A percentile compares a stretch with the other conserved stretches of the same genome.
phyloP scores from a whole-genome alignment of 2,888 invertebrate species.

The Hyles lineata region DNA sequence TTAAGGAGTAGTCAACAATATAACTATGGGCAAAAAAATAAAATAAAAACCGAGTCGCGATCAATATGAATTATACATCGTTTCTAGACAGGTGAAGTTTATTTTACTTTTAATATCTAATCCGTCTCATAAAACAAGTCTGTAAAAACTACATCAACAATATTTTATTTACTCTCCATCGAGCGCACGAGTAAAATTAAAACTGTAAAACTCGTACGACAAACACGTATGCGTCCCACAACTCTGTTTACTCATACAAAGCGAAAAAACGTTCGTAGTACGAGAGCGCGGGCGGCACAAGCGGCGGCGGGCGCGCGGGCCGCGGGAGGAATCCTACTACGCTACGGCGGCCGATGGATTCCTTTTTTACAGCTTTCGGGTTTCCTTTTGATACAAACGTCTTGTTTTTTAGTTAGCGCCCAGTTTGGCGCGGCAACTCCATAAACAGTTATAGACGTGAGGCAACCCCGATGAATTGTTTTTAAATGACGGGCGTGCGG shows the following conservation, averaged over 20 bases:
- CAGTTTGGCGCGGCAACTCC: slow-evolving; percentile 78
- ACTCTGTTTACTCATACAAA: slow-evolving; percentile 57
- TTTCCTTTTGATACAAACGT: slow-evolving; percentile 72
- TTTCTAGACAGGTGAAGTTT: no score
- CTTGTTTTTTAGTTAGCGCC: slow-evolving; percentile 77
- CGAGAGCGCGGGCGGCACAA: slow-evolving; percentile 53
- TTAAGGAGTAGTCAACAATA: no score
- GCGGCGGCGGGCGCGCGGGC: slow-evolving; percentile 42
- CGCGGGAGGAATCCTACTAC: slow-evolving; percentile 65
- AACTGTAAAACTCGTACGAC: slow-evolving; percentile 25
- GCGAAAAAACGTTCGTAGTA: slow-evolving; percentile 72
- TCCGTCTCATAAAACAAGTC: background rate
- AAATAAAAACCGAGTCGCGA: no score
- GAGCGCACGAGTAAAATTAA: slow-evolving; percentile 27
- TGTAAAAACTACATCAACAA: slow-evolving; percentile 10
- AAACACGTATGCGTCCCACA: slow-evolving; percentile 37
- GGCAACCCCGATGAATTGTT: slow-evolving; percentile 82
- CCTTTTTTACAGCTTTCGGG: slow-evolving; percentile 72
- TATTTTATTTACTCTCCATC: slow-evolving; percentile 16
- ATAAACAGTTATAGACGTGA: slow-evolving; percentile 80
- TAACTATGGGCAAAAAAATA: no score
- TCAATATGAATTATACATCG: no score
- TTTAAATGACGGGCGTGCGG: slow-evolving; percentile 70
- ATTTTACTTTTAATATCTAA: background rate
- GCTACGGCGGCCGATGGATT: slow-evolving; percentile 58